A percentile compares a stretch with the other conserved stretches of the same genome.
phyloP scores from a whole-genome alignment of 2,797 vertebrate genomes.

The Microhierax caerulescens region DNA sequence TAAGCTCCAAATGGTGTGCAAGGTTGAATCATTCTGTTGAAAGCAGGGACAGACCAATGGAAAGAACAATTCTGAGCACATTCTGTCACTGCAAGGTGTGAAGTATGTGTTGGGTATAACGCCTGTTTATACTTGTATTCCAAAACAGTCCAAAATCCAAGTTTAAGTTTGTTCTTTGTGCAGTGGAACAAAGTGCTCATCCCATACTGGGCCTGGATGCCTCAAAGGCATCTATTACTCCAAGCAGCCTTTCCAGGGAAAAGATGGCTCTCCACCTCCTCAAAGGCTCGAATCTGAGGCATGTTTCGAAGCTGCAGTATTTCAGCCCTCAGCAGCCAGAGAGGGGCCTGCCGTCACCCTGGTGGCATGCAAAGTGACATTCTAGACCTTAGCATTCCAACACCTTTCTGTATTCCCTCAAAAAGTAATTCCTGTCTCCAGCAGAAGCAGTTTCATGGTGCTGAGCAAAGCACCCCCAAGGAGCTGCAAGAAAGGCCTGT shows the following conservation, averaged over 20 bases:
- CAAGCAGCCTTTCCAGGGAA: not conserved
- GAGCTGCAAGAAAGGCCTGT: not conserved
- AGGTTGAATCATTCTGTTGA: slow-evolving; percentile 34
- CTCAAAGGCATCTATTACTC: not conserved
- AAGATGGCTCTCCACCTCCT: not conserved
- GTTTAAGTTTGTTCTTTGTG: not conserved
- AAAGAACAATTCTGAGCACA: slow-evolving; percentile 22
- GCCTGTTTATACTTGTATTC: slow-evolving; percentile 7
- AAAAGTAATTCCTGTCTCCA: not conserved
- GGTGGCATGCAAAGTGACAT: not conserved
- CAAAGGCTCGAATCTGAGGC: not conserved
- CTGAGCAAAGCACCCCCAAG: not conserved
- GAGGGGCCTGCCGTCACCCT: not conserved
- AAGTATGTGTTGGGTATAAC: not conserved
- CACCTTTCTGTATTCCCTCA: not conserved
- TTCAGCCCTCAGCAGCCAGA: rapidly evolving
- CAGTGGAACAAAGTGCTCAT: slow-evolving; percentile 12
- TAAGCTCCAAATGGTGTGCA: not conserved
- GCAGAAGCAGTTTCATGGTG: not conserved
- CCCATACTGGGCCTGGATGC: not conserved
- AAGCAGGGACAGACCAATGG: slow-evolving; percentile 21
- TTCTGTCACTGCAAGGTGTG: slow-evolving; percentile 22
- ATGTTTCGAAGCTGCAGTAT: rapidly evolving
- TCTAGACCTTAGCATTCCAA: not conserved
- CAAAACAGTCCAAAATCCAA: not conserved